Conservation (phyloP, 2,888 invertebrate species). For the Coelopa pilipes region DNA sequence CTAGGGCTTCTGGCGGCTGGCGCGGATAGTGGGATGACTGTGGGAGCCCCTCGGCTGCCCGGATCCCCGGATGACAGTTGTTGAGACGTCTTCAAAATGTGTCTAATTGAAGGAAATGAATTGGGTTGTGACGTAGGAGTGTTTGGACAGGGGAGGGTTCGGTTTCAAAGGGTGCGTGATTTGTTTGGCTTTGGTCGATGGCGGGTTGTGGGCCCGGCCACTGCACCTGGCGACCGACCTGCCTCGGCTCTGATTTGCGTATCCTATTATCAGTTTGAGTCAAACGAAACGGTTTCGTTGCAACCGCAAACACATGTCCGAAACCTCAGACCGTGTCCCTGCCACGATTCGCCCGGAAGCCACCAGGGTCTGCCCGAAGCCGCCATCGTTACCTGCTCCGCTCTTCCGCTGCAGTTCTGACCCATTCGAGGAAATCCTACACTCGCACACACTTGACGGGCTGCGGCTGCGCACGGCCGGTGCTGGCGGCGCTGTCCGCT, state of each 20-base stretch:
- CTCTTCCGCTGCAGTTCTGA: not conserved
- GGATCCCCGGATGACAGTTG: not conserved
- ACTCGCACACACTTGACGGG: slow-evolving; percentile 44
- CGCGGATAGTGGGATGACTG: not conserved
- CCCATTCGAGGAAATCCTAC: slow-evolving; percentile 44
- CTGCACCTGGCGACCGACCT: too few relatives aligned
- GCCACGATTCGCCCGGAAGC: slow-evolving; percentile 14
- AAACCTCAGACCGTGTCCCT: slow-evolving; percentile 51
- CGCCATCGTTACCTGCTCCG: not conserved
- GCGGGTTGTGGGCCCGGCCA: too few relatives aligned
- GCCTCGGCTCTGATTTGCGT: not conserved
- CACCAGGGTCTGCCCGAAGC: not conserved
- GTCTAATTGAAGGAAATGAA: slow-evolving; percentile 8
- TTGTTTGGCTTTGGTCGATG: not conserved
- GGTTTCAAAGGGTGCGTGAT: not conserved
- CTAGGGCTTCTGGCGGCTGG: slow-evolving; percentile 7
- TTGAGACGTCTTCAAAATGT: not conserved
- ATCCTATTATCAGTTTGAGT: too few relatives aligned
- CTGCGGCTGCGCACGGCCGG: slow-evolving; percentile 45
- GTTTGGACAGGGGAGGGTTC: not conserved
- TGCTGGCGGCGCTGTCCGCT: not conserved
- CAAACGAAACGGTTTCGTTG: too few relatives aligned
- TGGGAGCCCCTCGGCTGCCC: not conserved
- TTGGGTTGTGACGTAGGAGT: not conserved
- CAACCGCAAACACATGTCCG: slow-evolving; percentile 46